These are phyloP conservation scores for Phymastichus coffea DNA, from an alignment of 1,140 invertebrate genomes.

Conservation along the genomic window DNA sequence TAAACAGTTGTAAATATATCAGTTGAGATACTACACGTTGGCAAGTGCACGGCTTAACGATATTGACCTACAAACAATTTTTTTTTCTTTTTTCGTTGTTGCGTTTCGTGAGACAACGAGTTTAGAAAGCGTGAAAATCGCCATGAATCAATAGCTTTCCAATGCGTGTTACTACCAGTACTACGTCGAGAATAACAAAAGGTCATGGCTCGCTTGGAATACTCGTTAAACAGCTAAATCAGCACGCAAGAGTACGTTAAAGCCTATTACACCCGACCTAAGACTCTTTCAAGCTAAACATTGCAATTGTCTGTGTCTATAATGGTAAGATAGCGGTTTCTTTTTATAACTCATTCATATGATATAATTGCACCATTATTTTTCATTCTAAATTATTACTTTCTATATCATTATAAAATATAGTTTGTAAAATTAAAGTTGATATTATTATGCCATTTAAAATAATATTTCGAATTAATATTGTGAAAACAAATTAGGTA, in stretches of 20 bases:
- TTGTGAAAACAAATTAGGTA: too few species aligned
- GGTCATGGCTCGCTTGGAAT: slow-evolving; percentile 7
- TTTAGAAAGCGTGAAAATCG: slow-evolving; percentile 11
- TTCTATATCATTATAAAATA: too few species aligned
- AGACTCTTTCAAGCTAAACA: too few species aligned
- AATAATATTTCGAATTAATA: too few species aligned
- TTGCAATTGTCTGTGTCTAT: not conserved
- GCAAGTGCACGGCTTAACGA: not conserved
- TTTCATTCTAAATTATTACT: too few species aligned
- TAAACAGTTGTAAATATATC: too few species aligned
- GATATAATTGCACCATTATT: too few species aligned
- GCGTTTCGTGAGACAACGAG: too few species aligned
- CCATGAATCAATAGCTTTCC: not conserved
- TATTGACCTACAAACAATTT: slow-evolving; percentile 4
- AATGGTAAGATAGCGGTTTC: not conserved
- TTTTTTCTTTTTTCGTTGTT: not conserved
- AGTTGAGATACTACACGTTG: too few species aligned
- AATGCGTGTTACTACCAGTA: not conserved
- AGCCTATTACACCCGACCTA: slow-evolving; percentile 7
- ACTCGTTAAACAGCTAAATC: slow-evolving; percentile 14
- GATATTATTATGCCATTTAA: too few species aligned
- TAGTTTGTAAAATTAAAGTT: too few species aligned
- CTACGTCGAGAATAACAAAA: not conserved
- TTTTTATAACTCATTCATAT: not conserved
- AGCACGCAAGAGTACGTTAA: slow-evolving; percentile 2